Base-by-base conservation (phyloP, 2,113 vertebrate species). In the Platichthys flesus region DNA sequence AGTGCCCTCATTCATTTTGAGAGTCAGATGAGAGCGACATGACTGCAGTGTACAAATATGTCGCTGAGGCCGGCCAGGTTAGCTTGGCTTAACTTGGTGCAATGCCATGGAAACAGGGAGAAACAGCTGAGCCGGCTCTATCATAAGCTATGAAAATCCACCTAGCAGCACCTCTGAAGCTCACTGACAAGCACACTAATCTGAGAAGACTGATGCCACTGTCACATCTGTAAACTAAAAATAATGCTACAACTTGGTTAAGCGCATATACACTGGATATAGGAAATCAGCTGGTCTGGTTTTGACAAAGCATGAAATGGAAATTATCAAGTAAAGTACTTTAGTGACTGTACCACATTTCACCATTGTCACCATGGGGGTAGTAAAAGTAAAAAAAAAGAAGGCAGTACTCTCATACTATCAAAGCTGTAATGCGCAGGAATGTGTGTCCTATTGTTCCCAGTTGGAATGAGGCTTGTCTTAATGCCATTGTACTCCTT, bases 381-480 rank as follows among this genome's bases (percentile, higher is more conserved):
- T 71, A 61, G 80, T 90, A 67, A 62, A 81, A 89, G 69, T 61
- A 24, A 71, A 37, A 62, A 40, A 24, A 24, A 24, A 24, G 24
- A 52, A 64, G 77, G 79, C 86, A 78, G 81, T 74, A 72, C 84
- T 84, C 51, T 47, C 52, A 84, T 68, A 82, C 20, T 68, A 86
- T 88, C 84, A 87, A 88, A 78, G 81, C 35, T 65, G 52, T 60
- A 74, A 23, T 71, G 68, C 67, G 15, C 73, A 80, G 70, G 71
- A 88, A 89, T 71, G 71, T 88, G 80, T 73, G 76, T 79, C 51
- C 84, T 78, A 91, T 89, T 89, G 81, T 91, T 88, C 74, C 85
- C 73, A 80, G 76, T 78, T 69, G 69, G 76, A 90, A 79, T 83
- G 80, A 84, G 72, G 76, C 78, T 78, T 87, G 78, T 84, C 81